These are phyloP conservation scores for Vollenhovia emeryi DNA, from an alignment of 1,140 invertebrate genomes.

Conservation along the genomic window DNA sequence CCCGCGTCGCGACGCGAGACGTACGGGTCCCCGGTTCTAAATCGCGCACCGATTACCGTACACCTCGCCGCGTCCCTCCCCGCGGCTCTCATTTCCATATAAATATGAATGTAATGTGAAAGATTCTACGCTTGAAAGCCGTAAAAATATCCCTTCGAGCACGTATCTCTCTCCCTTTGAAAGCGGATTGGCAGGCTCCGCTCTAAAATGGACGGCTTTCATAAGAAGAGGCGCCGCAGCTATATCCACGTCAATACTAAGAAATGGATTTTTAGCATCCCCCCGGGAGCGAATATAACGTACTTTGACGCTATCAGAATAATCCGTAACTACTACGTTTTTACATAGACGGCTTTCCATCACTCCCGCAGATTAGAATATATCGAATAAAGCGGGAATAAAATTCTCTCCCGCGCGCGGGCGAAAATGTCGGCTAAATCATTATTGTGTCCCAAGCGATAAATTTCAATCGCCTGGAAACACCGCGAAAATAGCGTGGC, in stretches of 20 bases:
- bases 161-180: not conserved
- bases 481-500: no score
- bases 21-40: not conserved
- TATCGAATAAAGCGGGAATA: not conserved
- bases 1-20: not conserved
- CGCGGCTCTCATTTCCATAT: constrained; percentile 22
- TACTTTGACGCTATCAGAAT: not conserved
- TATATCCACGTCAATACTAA: not conserved
- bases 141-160: constrained; percentile 15
- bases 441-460: not conserved
- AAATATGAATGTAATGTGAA: constrained; percentile 6
- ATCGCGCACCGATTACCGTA: constrained; percentile 10
- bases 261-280: constrained; percentile 43
- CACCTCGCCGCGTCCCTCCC: not conserved
- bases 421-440: not conserved
- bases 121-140: not conserved
- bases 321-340: not conserved
- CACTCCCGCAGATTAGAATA: not conserved
- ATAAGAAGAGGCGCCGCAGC: not conserved
- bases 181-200: not conserved
- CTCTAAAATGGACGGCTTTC: constrained; percentile 13
- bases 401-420: not conserved
- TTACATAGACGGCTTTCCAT: not conserved
- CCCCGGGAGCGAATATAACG: not conserved
- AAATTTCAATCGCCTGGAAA: not conserved